Evolutionary conservation across 2,113 vertebrate species (phyloP).

Genomic region (Rhizomys pruinosus): DNA sequence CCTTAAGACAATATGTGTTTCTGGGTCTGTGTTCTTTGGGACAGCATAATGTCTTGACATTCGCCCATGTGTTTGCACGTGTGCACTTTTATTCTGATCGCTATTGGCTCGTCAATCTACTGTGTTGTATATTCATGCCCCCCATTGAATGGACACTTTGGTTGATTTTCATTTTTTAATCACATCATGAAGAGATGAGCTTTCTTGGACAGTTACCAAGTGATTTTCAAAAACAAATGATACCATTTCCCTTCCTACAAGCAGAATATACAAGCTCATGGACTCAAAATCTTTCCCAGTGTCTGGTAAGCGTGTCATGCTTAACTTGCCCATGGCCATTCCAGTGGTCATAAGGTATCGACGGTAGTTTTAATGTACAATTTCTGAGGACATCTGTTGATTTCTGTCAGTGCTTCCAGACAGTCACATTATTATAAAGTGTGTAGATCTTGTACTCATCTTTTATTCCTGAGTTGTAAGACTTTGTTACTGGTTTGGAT

Average conservation of each 20-base stretch:
- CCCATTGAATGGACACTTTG: not conserved
- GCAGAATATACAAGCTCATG: not conserved
- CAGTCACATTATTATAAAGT: not conserved
- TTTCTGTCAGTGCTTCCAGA: not conserved
- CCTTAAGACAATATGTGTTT: not conserved
- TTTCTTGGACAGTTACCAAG: not conserved
- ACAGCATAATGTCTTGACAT: not conserved
- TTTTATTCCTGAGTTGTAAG: not conserved
- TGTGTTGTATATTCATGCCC: not conserved
- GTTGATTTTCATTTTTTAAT: not conserved
- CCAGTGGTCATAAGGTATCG: too few species aligned
- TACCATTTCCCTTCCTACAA: not conserved
- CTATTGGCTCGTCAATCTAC: not conserved
- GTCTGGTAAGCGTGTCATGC: not conserved
- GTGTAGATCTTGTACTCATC: not conserved
- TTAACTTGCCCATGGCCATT: not conserved
- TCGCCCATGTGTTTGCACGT: not conserved
- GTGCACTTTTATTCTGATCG: not conserved
- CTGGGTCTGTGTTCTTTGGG: not conserved
- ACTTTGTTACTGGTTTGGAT: not conserved
- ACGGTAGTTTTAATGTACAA: not conserved
- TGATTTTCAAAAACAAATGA: not conserved
- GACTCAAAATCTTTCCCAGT: not conserved
- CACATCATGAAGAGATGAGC: not conserved
- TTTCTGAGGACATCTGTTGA: not conserved